phyloP scores from a whole-genome alignment of 2,797 vertebrate genomes.

The Gallinago nigripennis region DNA sequence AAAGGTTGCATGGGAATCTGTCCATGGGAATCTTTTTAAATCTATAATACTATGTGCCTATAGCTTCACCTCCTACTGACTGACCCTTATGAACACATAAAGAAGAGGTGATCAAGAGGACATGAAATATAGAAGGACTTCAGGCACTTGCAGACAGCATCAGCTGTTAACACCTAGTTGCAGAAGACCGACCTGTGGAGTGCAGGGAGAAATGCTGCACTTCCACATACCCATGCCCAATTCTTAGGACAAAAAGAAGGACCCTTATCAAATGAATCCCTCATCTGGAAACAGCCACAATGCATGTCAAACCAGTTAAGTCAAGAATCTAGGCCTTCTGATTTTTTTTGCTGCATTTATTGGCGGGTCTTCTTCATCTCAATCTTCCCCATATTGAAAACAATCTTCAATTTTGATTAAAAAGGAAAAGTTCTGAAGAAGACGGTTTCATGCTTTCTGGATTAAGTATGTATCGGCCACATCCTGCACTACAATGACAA shows the following conservation, averaged over 20 bases:
- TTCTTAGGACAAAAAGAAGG: not conserved
- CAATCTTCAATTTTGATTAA: not conserved
- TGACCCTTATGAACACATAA: rapidly evolving
- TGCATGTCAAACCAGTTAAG: not conserved
- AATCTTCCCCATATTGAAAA: slow-evolving; percentile 41
- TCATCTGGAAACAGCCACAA: not conserved
- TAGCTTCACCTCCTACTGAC: not conserved
- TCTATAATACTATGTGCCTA: not conserved
- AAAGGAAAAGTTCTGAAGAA: not conserved
- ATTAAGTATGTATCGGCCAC: slow-evolving; percentile 13
- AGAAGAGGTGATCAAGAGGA: not conserved
- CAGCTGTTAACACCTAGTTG: not conserved
- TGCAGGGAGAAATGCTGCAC: not conserved
- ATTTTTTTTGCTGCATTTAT: not conserved
- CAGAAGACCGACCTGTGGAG: not conserved
- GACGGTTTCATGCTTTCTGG: not conserved
- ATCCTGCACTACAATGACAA: not conserved
- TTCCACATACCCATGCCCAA: not conserved
- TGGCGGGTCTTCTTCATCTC: slow-evolving; percentile 22
- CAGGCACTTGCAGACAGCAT: not conserved
- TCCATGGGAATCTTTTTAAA: not conserved
- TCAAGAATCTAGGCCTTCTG: not conserved
- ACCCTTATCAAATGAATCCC: not conserved
- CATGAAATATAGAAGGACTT: not conserved
- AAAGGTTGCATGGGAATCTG: not conserved